Base-by-base conservation (phyloP, 2,113 vertebrate species). In the Dicentrarchus labrax region DNA sequence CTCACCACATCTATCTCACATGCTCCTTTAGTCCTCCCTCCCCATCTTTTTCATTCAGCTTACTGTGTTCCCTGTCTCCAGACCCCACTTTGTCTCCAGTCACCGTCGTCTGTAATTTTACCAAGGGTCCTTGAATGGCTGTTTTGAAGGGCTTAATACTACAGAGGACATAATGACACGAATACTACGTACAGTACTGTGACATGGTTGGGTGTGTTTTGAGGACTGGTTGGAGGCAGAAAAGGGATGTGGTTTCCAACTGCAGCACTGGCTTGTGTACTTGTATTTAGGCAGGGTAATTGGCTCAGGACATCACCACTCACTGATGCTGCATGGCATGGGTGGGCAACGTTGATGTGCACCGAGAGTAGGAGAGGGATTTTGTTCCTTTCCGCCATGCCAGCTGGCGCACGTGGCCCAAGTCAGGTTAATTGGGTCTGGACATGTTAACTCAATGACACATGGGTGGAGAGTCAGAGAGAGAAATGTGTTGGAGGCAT, bases 151-250 rank as follows among this genome's bases (percentile, higher is more conserved):
- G 21, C 73, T 69, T 56, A 62, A 51, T 61, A 17, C 5, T 67
- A 41, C 54, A 43, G 36, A 72, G 54, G n/a, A 69, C 30, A 59
- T 67, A 38, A 73, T 73, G 30, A 70, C 50, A 50, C 41, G 6
- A 56, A 30, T 47, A 30, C 45, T 47, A 13, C n/a, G n/a, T 59
- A 39, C 30, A 59, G 9, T 24, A 39, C 51, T 67, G 17, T 43
- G n/a, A 30, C 57, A 56, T 43, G 36, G 24, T 47, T 2, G 0
- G 41, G 10, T 43, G 24, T 53, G 47, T 45, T 24, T n/a, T 67
- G 15, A 62, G 45, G 4, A 16, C 22, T 5, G 47, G 4, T 59
- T 53, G 38, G 75, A 60, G 10, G 16, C 45, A 41, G 11, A 39
- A 12, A 36, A 10, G 6, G 13, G 15, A 9, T 7, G 24, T 7